Evolutionary conservation across 2,888 invertebrate species (phyloP).

Genomic region (Aphelenchoides bicaudatus): DNA sequence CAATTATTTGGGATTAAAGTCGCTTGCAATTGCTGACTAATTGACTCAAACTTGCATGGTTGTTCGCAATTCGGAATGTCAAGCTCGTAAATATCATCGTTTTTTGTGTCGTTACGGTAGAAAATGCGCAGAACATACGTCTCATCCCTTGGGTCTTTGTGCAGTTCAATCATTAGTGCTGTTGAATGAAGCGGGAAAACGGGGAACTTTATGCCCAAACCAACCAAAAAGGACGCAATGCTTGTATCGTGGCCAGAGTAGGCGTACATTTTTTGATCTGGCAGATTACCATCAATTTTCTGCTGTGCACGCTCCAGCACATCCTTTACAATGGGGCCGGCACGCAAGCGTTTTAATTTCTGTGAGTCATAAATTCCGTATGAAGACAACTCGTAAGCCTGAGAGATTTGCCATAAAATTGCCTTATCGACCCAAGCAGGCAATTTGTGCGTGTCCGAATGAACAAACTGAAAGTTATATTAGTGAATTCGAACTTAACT

Average conservation of each 20-base stretch:
- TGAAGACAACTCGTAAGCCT: conserved; percentile 43
- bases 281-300: conserved; percentile 31
- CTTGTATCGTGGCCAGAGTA: conserved; percentile 47
- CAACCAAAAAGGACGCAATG: background rate
- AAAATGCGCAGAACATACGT: background rate
- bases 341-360: conserved; percentile 42
- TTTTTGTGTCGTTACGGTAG: conserved; percentile 6
- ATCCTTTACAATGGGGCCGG: conserved; percentile 50
- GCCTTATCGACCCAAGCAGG: conserved; percentile 49
- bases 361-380: conserved; percentile 42
- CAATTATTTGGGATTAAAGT: background rate
- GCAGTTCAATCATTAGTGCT: conserved; percentile 10
- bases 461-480: conserved; percentile 31
- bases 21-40: background rate
- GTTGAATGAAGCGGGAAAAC: background rate
- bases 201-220: background rate
- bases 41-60: background rate
- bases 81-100: conserved; percentile 2
- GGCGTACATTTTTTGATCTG: conserved; percentile 43
- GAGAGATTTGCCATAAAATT: conserved; percentile 35
- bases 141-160: background rate
- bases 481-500: background rate
- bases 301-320: conserved; percentile 43
- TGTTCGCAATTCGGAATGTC: background rate
- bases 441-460: conserved; percentile 41